A percentile compares a stretch with the other conserved stretches of the same genome.
These are phyloP conservation scores for Sterna hirundo DNA, from an alignment of 2,113 vertebrate genomes.

Conservation along the genomic window DNA sequence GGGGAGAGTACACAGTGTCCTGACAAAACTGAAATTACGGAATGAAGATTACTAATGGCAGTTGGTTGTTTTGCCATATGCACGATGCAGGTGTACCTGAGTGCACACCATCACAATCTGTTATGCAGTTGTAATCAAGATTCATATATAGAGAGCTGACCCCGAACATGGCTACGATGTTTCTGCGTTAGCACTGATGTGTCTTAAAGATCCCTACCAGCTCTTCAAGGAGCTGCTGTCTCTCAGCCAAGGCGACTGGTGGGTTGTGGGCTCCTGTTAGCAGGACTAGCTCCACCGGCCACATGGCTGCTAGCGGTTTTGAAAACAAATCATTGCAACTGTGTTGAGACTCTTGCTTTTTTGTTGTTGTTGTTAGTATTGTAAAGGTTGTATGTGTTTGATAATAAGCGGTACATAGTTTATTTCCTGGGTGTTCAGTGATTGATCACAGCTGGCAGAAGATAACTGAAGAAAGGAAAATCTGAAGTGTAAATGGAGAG, in stretches of 20 bases:
- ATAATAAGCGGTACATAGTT: fast-evolving
- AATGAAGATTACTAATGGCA: neutral
- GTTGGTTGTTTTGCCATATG: neutral
- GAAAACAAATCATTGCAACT: neutral
- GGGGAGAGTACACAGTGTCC: neutral
- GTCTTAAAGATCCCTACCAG: neutral
- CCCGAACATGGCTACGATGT: neutral
- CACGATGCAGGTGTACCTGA: neutral
- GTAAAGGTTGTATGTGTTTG: neutral
- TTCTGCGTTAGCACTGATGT: fast-evolving
- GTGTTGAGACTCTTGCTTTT: neutral
- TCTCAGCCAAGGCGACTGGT: neutral
- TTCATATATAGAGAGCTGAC: neutral
- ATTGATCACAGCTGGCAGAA: neutral
- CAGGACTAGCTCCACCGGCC: fast-evolving
- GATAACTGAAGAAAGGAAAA: neutral
- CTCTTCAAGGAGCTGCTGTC: neutral
- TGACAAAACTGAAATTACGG: neutral
- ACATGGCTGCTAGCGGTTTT: neutral
- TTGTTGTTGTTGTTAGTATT: neutral
- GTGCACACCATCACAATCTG: neutral
- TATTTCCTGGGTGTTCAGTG: neutral
- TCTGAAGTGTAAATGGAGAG: neutral
- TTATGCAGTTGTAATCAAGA: neutral
- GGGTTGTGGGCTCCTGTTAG: neutral